phyloP scores from a whole-genome alignment of 2,888 invertebrate species.

The Dicranocentrus wangi region DNA sequence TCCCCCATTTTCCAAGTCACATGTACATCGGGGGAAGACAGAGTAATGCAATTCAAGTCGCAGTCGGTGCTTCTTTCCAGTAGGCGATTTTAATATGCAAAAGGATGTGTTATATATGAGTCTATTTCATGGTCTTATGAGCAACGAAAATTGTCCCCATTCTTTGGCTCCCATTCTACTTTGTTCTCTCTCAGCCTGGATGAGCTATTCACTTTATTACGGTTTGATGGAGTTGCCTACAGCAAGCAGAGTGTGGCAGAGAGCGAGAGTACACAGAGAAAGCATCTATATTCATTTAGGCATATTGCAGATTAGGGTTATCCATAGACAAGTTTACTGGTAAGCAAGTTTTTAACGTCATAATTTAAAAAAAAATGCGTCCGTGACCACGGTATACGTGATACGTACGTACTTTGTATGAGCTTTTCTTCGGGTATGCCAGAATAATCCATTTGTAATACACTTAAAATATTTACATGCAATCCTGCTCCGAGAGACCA shows the following conservation, averaged over 20 bases:
- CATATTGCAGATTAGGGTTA: too few relatives aligned
- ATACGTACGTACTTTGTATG: background rate
- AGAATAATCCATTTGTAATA: slow-evolving; percentile 56
- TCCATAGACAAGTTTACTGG: too few relatives aligned
- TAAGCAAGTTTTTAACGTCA: too few relatives aligned
- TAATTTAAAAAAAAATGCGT: slow-evolving; percentile 10
- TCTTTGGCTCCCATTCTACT: slow-evolving; percentile 39
- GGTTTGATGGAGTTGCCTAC: slow-evolving; percentile 56
- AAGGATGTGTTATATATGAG: slow-evolving; percentile 61
- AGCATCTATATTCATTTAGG: background rate
- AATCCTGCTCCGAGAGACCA: background rate
- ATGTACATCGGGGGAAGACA: background rate
- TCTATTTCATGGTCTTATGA: slow-evolving; percentile 63
- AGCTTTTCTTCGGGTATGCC: slow-evolving; percentile 15
- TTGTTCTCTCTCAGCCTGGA: slow-evolving; percentile 28
- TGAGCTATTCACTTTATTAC: slow-evolving; percentile 52
- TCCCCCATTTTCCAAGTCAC: background rate
- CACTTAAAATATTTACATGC: slow-evolving; percentile 17
- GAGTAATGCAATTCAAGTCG: slow-evolving; percentile 26
- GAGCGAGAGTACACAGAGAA: slow-evolving; percentile 2
- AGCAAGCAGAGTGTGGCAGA: slow-evolving; percentile 28
- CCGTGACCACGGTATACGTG: background rate
- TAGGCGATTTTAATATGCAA: slow-evolving; percentile 47
- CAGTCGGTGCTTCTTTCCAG: slow-evolving; percentile 36
- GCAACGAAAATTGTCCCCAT: slow-evolving; percentile 61